These are phyloP conservation scores for Reticulitermes speratus DNA, from an alignment of 1,140 invertebrate species.

Conservation along the genomic window DNA sequence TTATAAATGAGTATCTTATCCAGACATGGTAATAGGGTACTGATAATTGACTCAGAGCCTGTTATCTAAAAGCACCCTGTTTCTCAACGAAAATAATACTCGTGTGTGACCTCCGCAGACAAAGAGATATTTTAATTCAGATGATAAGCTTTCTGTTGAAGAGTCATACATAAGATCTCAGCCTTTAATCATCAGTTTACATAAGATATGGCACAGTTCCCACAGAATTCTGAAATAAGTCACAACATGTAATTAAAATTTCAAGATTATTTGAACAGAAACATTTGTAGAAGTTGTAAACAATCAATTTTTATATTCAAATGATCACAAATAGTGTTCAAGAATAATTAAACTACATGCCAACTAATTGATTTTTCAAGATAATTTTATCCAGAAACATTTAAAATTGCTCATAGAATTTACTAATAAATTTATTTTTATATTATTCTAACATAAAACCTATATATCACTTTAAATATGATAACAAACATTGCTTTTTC, in stretches of 20 bases:
- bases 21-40: too few species aligned
- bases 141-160: too few species aligned
- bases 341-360: background rate
- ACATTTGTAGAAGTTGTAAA: background rate
- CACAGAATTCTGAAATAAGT: background rate
- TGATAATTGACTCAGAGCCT: too few species aligned
- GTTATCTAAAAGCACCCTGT: too few species aligned
- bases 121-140: too few species aligned
- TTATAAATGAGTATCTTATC: too few species aligned
- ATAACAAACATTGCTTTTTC: background rate
- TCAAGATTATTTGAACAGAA: background rate
- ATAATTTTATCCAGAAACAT: background rate
- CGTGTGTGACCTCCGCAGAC: too few species aligned
- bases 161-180: too few species aligned
- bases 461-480: background rate
- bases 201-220: background rate
- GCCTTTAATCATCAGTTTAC: too few species aligned
- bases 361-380: background rate
- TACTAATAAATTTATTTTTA: background rate
- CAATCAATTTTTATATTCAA: background rate
- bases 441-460: background rate
- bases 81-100: too few species aligned
- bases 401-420: background rate
- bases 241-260: background rate
- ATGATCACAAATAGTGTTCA: background rate